These are phyloP conservation scores for Callocephalon fimbriatum DNA, from an alignment of 2,113 vertebrate species.

Conservation along the genomic window DNA sequence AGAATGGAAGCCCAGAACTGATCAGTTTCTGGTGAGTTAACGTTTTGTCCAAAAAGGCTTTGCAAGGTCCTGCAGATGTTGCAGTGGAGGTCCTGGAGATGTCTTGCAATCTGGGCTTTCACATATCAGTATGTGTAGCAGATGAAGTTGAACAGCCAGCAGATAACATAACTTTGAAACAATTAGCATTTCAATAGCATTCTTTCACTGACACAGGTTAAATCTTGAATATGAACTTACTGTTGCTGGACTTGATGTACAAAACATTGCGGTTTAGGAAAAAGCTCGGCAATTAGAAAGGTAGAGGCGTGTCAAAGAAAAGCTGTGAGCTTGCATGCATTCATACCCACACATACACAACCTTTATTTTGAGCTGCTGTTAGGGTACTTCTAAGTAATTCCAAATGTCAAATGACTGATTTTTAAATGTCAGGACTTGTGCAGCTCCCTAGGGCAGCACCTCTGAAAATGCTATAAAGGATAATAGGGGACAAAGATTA, in stretches of 20 bases:
- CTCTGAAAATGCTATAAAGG: slow-evolving; percentile 44
- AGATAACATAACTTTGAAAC: background rate
- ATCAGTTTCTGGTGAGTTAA: background rate
- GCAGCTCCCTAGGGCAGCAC: background rate
- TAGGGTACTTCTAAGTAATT: slow-evolving; percentile 24
- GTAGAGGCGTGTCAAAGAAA: background rate
- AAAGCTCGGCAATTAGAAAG: background rate
- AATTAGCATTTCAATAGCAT: background rate
- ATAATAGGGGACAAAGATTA: slow-evolving; percentile 33
- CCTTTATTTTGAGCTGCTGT: slow-evolving; percentile 6
- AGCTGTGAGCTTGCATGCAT: background rate
- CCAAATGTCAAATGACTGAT: slow-evolving; percentile 27
- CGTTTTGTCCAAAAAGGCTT: background rate
- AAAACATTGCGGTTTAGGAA: background rate
- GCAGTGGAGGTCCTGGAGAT: background rate
- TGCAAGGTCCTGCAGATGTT: background rate
- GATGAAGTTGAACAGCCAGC: background rate
- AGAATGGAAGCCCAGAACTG: background rate
- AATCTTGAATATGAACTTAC: background rate
- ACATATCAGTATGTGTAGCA: background rate
- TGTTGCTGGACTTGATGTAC: background rate
- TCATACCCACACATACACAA: background rate
- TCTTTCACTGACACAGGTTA: background rate
- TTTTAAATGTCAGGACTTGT: slow-evolving; percentile 36
- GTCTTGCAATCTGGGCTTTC: background rate